Conservation (phyloP, 2,888 invertebrate genomes). For the Coelopa pilipes region DNA sequence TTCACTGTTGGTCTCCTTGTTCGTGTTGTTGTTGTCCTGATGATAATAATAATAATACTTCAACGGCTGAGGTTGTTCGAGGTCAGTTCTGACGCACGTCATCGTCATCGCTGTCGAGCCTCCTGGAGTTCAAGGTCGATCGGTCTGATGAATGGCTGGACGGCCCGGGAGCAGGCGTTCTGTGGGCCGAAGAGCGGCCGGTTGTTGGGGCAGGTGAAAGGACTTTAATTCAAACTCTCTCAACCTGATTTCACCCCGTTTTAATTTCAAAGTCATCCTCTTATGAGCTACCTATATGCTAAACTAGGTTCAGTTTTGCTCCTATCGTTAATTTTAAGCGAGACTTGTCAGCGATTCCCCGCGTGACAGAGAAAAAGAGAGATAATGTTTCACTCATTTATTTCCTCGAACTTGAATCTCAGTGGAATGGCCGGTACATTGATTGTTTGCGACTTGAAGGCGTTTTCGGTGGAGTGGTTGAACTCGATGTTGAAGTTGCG, state of each 20-base stretch:
- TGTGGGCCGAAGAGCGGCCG: conserved; percentile 44
- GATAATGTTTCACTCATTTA: conserved; percentile 14
- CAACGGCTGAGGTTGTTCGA: conserved; percentile 52
- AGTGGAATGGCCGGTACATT: conserved; percentile 63
- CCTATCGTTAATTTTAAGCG: too few species aligned
- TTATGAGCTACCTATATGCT: neutral
- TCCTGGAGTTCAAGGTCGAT: conserved; percentile 62
- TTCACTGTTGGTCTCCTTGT: conserved; percentile 39
- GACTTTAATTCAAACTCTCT: too few species aligned
- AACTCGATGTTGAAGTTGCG: conserved; percentile 66
- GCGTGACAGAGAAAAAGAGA: too few species aligned
- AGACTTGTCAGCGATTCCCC: too few species aligned
- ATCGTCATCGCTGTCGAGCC: too few species aligned
- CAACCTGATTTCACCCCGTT: too few species aligned
- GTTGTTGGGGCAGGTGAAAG: conserved; percentile 22
- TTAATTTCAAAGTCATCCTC: neutral
- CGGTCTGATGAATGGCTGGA: conserved; percentile 55
- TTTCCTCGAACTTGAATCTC: conserved; percentile 62
- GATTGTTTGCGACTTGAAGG: conserved; percentile 56
- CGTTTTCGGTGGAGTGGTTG: conserved; percentile 62
- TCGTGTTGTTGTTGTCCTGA: conserved; percentile 47
- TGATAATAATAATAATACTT: too few species aligned
- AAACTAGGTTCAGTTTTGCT: too few species aligned
- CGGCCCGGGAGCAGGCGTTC: too few species aligned
- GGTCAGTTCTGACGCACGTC: conserved; percentile 51